phyloP scores from a whole-genome alignment of 2,888 invertebrate genomes.

The Gryllus longicercus region DNA sequence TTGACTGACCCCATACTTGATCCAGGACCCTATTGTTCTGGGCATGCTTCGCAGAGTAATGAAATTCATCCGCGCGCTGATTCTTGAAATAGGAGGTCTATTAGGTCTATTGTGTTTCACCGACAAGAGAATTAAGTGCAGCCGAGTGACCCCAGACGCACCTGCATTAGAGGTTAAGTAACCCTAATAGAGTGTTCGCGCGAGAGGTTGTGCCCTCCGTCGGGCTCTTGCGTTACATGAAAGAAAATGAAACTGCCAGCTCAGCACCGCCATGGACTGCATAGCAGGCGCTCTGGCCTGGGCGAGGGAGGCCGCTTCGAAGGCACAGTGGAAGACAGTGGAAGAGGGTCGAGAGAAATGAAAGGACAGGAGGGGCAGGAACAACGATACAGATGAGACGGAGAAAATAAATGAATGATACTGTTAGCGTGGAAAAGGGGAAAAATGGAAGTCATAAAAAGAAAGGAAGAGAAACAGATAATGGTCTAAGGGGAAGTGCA shows the following conservation, averaged over 20 bases:
- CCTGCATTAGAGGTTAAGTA: slow-evolving; percentile 2
- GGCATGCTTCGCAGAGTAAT: neutral
- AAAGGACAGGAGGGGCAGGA: too few relatives aligned
- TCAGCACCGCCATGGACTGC: neutral
- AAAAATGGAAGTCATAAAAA: too few relatives aligned
- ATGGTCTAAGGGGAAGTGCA: too few relatives aligned
- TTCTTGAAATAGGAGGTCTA: neutral
- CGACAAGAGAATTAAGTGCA: slow-evolving; percentile 2
- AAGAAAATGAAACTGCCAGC: slow-evolving; percentile 6
- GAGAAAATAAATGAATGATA: too few relatives aligned
- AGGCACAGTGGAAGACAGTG: too few relatives aligned
- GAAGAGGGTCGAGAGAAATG: too few relatives aligned
- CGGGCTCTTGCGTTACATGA: neutral
- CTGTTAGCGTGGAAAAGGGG: too few relatives aligned
- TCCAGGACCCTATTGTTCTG: neutral
- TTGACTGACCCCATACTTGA: neutral
- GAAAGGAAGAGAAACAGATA: too few relatives aligned
- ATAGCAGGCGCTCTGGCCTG: too few relatives aligned
- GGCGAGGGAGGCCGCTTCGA: too few relatives aligned
- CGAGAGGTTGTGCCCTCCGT: neutral
- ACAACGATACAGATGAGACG: too few relatives aligned
- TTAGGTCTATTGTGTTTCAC: slow-evolving; percentile 6
- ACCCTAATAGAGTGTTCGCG: neutral
- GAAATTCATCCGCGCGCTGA: neutral
- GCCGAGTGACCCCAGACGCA: neutral